Conservation (phyloP, 1,140 invertebrate species). For the Saccostrea cuccullata region DNA sequence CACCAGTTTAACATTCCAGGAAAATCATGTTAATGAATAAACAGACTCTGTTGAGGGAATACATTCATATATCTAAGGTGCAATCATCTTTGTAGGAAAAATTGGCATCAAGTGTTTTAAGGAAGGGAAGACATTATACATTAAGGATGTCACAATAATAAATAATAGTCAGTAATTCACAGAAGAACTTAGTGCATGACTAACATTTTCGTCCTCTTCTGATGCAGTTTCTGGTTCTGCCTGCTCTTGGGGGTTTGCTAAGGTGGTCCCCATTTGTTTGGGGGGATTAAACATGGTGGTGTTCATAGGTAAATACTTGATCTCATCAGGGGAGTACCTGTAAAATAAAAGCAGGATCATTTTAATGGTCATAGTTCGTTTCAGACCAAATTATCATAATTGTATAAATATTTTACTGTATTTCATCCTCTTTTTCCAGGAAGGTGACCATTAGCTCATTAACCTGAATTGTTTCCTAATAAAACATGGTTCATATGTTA, state of each 20-base stretch:
- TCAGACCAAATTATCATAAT: background rate
- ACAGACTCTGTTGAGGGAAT: too few species aligned
- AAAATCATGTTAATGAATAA: too few species aligned
- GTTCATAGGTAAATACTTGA: slow-evolving; percentile 92
- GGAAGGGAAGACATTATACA: too few species aligned
- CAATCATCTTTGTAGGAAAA: too few species aligned
- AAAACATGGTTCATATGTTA: background rate
- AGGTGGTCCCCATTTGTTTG: slow-evolving; percentile 69
- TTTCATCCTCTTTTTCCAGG: background rate
- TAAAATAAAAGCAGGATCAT: slow-evolving; percentile 20
- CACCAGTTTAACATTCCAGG: too few species aligned
- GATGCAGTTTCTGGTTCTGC: slow-evolving; percentile 57
- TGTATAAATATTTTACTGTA: background rate
- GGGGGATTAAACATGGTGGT: slow-evolving; percentile 90
- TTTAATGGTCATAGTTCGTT: background rate
- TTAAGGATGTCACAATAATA: too few species aligned
- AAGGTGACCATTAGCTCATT: background rate
- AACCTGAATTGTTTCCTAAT: slow-evolving; percentile 5
- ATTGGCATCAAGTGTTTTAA: too few species aligned
- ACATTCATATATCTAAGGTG: too few species aligned
- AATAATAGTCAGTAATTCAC: too few species aligned
- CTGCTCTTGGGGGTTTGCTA: slow-evolving; percentile 58
- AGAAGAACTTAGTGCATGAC: background rate
- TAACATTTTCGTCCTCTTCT: slow-evolving; percentile 57
- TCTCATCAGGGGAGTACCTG: slow-evolving; percentile 84